These are phyloP conservation scores for Polypterus bichir DNA, from an alignment of 2,113 vertebrate species.

Conservation along the genomic window DNA sequence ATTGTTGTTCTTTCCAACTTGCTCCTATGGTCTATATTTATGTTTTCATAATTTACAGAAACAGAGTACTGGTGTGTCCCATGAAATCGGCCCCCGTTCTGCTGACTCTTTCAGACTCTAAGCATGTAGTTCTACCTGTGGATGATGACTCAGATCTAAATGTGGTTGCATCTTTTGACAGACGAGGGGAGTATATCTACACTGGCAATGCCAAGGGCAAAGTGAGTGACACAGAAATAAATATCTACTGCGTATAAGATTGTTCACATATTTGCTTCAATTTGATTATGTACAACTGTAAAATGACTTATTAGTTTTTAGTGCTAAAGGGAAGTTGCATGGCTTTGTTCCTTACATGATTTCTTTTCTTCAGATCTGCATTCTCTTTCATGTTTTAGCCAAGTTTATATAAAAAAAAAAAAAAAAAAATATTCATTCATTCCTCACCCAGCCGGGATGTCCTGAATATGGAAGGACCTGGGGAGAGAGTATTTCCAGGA, in stretches of 20 bases:
- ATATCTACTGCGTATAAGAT: too few relatives aligned
- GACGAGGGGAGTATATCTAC: slow-evolving; percentile 90
- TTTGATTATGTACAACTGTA: too few relatives aligned
- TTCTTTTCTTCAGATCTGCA: background rate
- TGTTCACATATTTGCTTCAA: too few relatives aligned
- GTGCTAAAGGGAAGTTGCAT: background rate
- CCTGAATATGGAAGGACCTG: too few relatives aligned
- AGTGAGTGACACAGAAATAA: slow-evolving; percentile 40
- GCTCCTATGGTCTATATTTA: accelerated
- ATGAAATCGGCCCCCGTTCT: slow-evolving; percentile 96
- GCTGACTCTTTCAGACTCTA: slow-evolving; percentile 86
- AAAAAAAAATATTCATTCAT: too few relatives aligned
- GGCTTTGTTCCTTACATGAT: background rate
- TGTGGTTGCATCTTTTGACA: slow-evolving; percentile 93
- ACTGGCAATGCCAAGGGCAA: slow-evolving; percentile 96
- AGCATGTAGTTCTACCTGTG: slow-evolving; percentile 86
- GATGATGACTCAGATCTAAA: slow-evolving; percentile 97
- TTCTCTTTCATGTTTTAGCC: too few relatives aligned
- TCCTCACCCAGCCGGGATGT: too few relatives aligned
- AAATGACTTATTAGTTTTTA: background rate
- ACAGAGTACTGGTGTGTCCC: slow-evolving; percentile 91
- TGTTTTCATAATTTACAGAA: slow-evolving; percentile 47
- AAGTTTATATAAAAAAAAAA: too few relatives aligned
- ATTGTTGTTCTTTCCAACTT: too few relatives aligned
- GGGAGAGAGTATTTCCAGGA: too few relatives aligned